Percentiles rank a stretch among this genome's conserved stretches.
Evolutionary conservation across 64 coral and sea anemone genomes (phyloP).

Genomic region (Anthopleura sola): DNA sequence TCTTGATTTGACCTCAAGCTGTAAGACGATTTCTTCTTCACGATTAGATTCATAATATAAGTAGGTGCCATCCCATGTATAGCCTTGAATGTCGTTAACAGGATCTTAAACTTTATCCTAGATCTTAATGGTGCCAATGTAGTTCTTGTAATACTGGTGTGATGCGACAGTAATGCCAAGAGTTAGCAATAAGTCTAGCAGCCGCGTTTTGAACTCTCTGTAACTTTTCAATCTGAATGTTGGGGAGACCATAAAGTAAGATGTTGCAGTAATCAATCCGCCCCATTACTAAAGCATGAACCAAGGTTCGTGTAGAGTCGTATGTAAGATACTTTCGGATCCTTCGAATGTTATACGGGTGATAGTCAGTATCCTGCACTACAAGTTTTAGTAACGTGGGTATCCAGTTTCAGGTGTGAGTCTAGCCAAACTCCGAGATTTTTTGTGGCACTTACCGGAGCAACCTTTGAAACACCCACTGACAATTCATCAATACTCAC

Average conservation of each 20-base stretch:
- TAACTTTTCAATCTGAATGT: not conserved
- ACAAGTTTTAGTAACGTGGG: constrained; percentile 8
- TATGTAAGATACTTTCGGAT: not conserved
- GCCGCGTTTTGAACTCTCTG: constrained; percentile 16
- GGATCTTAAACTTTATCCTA: not conserved
- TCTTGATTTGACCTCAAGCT: not conserved
- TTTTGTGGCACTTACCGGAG: too few species aligned
- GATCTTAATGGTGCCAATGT: not conserved
- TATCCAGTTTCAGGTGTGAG: too few species aligned
- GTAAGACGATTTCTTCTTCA: not conserved
- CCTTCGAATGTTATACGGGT: not conserved
- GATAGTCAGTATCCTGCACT: not conserved
- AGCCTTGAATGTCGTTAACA: not conserved
- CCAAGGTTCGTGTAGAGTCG: not conserved
- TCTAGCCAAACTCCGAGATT: too few species aligned
- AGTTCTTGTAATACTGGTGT: not conserved
- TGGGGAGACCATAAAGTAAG: constrained; percentile 4
- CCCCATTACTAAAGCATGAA: constrained; percentile 8
- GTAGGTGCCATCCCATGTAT: not conserved
- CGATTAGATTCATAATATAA: not conserved
- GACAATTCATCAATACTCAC: too few species aligned
- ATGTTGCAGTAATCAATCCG: not conserved
- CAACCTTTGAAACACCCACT: too few species aligned
- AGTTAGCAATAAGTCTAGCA: not conserved
- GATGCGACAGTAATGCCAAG: not conserved